A percentile compares a stretch with the other conserved stretches of the same genome.
phyloP scores from a whole-genome alignment of 2,888 invertebrate genomes.

The Alloscopus bannaensis region DNA sequence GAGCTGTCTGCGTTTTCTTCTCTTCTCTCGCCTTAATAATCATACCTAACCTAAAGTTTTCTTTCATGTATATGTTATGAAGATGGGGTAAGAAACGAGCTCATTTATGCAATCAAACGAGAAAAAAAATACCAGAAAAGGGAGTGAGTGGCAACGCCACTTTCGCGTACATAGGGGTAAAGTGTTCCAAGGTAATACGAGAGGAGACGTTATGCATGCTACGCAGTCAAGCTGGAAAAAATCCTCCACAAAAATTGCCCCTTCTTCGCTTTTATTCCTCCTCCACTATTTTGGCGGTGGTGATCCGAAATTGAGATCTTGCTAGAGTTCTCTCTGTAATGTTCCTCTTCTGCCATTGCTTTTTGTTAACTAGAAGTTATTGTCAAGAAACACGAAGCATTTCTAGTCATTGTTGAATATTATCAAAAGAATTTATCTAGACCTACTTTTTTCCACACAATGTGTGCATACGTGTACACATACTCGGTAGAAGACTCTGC shows the following conservation, averaged over 20 bases:
- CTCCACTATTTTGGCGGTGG: constrained; percentile 47
- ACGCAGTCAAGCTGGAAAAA: constrained; percentile 1
- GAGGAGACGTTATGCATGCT: neutral
- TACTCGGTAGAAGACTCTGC: constrained; percentile 10
- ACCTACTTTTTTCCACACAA: constrained; percentile 26
- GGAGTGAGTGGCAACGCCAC: neutral
- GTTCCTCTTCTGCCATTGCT: constrained; percentile 37
- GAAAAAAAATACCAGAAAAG: constrained; percentile 14
- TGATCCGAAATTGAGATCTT: constrained; percentile 53
- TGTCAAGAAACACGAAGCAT: constrained; percentile 41
- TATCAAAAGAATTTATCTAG: constrained; percentile 58
- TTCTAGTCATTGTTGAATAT: constrained; percentile 56
- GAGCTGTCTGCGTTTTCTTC: neutral
- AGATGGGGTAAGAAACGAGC: constrained; percentile 17
- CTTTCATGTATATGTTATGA: constrained; percentile 11
- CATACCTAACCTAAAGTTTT: constrained; percentile 1
- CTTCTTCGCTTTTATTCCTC: constrained; percentile 28
- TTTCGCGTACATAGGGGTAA: constrained; percentile 4
- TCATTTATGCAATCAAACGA: constrained; percentile 28
- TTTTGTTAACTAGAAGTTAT: constrained; percentile 46
- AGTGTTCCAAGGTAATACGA: neutral
- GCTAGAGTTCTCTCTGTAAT: constrained; percentile 32
- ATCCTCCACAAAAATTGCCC: constrained; percentile 40
- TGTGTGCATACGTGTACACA: constrained; percentile 5
- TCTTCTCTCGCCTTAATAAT: constrained; percentile 30